Conservation (phyloP, 2,797 vertebrate genomes). For the Enteromius trimaculatus region DNA sequence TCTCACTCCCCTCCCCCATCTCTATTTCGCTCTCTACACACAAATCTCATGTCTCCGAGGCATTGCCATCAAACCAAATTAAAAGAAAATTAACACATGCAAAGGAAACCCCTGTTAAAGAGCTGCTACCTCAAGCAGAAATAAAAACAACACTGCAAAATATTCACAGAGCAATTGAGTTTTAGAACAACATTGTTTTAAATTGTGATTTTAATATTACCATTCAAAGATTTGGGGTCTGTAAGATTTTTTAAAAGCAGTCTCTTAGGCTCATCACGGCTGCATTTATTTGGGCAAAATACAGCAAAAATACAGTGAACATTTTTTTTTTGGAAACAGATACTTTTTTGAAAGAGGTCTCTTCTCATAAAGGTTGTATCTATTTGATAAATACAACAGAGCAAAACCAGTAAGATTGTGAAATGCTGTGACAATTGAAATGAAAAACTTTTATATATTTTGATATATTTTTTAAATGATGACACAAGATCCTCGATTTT, state of each 20-base stretch:
- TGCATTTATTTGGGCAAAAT: neutral
- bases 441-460: neutral
- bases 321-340: too few relatives aligned
- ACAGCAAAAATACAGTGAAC: too few relatives aligned
- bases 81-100: constrained; percentile 22
- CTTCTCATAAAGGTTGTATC: too few relatives aligned
- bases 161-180: neutral
- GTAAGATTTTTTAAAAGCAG: neutral
- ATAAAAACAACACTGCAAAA: neutral
- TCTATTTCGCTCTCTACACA: constrained; percentile 13
- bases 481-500: neutral
- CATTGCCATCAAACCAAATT: constrained; percentile 38
- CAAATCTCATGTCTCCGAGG: constrained; percentile 35
- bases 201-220: neutral
- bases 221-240: neutral
- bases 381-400: neutral
- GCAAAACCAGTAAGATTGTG: neutral
- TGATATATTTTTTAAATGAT: neutral
- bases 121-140: constrained; percentile 8
- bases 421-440: neutral
- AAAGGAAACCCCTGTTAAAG: constrained; percentile 7
- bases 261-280: neutral
- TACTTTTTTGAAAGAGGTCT: too few relatives aligned
- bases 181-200: neutral
- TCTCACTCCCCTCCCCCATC: neutral